These are phyloP conservation scores for Larimichthys polyactis DNA, from an alignment of 2,113 vertebrate species.

Conservation along the genomic window DNA sequence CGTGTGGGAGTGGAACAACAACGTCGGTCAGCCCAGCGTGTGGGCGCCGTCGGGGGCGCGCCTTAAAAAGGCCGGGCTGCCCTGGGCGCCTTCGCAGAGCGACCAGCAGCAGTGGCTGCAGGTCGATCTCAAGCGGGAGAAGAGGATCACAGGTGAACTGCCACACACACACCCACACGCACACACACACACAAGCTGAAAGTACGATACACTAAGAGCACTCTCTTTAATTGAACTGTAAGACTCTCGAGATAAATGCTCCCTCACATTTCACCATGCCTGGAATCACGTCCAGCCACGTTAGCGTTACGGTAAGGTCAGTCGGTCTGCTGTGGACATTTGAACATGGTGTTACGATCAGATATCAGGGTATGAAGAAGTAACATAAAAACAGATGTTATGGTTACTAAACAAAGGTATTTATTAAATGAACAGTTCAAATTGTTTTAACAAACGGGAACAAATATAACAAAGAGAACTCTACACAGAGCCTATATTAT, in stretches of 20 bases:
- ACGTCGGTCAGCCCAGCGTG: conserved; percentile 77
- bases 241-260: not conserved
- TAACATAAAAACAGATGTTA: too few species aligned
- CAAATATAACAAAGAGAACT: too few species aligned
- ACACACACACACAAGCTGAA: too few species aligned
- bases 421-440: too few species aligned
- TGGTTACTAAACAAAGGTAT: too few species aligned
- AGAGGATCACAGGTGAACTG: conserved; percentile 91
- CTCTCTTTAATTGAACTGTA: not conserved
- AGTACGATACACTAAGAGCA: not conserved
- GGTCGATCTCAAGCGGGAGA: conserved; percentile 94
- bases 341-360: too few species aligned
- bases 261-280: not conserved
- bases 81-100: conserved; percentile 90
- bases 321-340: too few species aligned
- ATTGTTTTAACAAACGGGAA: too few species aligned
- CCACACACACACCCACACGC: too few species aligned
- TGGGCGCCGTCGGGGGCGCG: conserved; percentile 92
- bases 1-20: conserved; percentile 89
- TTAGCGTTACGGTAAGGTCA: too few species aligned
- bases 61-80: conserved; percentile 87
- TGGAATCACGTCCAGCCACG: not conserved
- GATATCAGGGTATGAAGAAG: too few species aligned
- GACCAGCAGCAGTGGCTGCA: conserved; percentile 95
- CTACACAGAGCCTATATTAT: too few species aligned